A percentile compares a stretch with the other conserved stretches of the same genome.
These are phyloP conservation scores for Tanytarsus gracilentus DNA, from an alignment of 2,888 invertebrate genomes.

Conservation along the genomic window DNA sequence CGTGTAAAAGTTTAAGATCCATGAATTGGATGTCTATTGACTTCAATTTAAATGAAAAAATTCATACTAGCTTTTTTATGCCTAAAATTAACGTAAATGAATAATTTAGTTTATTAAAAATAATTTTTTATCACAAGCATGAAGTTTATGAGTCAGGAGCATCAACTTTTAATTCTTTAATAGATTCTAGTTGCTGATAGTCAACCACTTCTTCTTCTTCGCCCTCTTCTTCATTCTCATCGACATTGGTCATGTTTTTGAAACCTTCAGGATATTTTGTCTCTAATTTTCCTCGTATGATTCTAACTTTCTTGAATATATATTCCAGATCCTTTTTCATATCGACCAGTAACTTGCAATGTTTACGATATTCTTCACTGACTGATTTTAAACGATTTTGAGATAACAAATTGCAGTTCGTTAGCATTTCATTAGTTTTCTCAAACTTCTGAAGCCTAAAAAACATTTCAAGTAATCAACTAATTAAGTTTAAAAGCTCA, in stretches of 20 bases:
- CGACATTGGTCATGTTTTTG: conserved; percentile 35
- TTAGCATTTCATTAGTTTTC: conserved; percentile 98
- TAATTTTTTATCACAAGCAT: background rate
- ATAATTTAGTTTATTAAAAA: background rate
- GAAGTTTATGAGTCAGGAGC: background rate
- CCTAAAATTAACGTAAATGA: too few relatives aligned
- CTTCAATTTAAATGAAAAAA: too few relatives aligned
- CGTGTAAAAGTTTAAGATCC: too few relatives aligned
- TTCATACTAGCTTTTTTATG: too few relatives aligned
- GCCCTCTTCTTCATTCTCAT: conserved; percentile 32
- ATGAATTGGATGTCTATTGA: too few relatives aligned
- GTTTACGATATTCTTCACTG: conserved; percentile 79
- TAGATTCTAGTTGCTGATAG: conserved; percentile 42
- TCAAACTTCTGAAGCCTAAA: conserved; percentile 89
- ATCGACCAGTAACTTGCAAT: conserved; percentile 74
- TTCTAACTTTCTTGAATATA: conserved; percentile 84
- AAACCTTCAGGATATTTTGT: conserved; percentile 61
- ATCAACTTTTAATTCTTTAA: conserved; percentile 10
- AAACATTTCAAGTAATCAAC: conserved; percentile 31
- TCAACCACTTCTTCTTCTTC: conserved; percentile 34
- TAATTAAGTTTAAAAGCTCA: background rate
- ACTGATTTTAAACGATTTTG: conserved; percentile 77
- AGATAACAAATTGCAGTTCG: conserved; percentile 92
- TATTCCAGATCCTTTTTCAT: conserved; percentile 93
- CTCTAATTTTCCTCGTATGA: conserved; percentile 69